Evolutionary conservation across 2,113 vertebrate species (phyloP).

Genomic region (Camelus bactrianus): DNA sequence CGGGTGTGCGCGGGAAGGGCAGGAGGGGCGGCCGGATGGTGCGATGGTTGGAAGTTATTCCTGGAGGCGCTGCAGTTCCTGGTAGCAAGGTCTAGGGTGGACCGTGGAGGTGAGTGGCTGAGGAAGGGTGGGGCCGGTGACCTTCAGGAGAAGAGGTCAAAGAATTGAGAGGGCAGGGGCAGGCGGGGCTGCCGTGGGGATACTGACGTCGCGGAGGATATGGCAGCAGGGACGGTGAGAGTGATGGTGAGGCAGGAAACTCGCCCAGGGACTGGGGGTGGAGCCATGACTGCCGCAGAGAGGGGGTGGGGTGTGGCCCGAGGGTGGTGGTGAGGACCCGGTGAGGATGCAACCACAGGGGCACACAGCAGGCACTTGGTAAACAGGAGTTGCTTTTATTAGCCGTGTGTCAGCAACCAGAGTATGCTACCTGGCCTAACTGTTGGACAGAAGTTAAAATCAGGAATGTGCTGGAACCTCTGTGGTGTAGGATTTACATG

Average conservation of each 20-base stretch:
- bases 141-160: neutral
- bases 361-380: neutral
- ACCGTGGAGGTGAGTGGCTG: rapidly evolving
- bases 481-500: neutral
- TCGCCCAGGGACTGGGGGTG: rapidly evolving
- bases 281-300: rapidly evolving
- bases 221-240: neutral
- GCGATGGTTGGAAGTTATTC: rapidly evolving
- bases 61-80: neutral
- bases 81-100: neutral
- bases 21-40: rapidly evolving
- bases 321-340: neutral
- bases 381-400: neutral
- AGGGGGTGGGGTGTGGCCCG: rapidly evolving
- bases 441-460: neutral
- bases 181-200: neutral
- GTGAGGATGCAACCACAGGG: rapidly evolving
- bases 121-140: neutral
- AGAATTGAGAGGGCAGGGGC: neutral
- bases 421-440: neutral
- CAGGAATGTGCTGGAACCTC: neutral
- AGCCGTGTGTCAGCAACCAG: neutral
- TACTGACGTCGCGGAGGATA: neutral
- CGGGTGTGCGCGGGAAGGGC: neutral
- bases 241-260: neutral